A percentile compares a stretch with the other conserved stretches of the same genome.
phyloP scores from a whole-genome alignment of 1,140 invertebrate genomes.

The Proctacanthus coquilletti region DNA sequence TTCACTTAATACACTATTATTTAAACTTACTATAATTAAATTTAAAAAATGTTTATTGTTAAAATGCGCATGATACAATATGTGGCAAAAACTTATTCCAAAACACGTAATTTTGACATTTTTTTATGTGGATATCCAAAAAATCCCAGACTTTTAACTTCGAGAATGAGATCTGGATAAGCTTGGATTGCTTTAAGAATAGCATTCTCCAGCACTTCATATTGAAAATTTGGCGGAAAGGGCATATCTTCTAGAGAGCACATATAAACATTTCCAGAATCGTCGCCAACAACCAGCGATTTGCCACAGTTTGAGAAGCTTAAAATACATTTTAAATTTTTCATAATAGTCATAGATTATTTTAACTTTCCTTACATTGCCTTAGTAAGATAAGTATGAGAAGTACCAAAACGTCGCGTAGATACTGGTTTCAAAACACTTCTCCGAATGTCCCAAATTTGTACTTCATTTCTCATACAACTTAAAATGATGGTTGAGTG shows the following conservation, averaged over 20 bases:
- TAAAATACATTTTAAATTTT: neutral
- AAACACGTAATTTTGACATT: too few species aligned
- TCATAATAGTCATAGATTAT: slow-evolving; percentile 9
- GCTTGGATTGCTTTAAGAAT: slow-evolving; percentile 44
- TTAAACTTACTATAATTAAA: too few species aligned
- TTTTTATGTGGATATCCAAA: slow-evolving; percentile 19
- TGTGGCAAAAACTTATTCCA: too few species aligned
- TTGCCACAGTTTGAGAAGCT: slow-evolving; percentile 46
- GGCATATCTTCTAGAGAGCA: slow-evolving; percentile 51
- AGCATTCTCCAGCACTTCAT: slow-evolving; percentile 37
- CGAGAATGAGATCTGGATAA: slow-evolving; percentile 38
- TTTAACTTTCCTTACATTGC: too few species aligned
- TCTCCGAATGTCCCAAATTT: slow-evolving; percentile 54
- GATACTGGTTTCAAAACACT: slow-evolving; percentile 47
- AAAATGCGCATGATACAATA: too few species aligned
- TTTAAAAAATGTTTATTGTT: too few species aligned
- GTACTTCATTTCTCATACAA: slow-evolving; percentile 49
- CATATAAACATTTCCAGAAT: slow-evolving; percentile 42
- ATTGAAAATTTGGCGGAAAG: slow-evolving; percentile 46
- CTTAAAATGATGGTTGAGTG: slow-evolving; percentile 70
- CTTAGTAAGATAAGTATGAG: neutral
- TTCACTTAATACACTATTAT: too few species aligned
- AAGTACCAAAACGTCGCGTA: slow-evolving; percentile 12
- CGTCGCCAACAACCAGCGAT: slow-evolving; percentile 48
- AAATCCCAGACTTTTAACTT: slow-evolving; percentile 37